Conservation (phyloP, 2,888 invertebrate genomes). For the Glaucopsyche alexis region DNA sequence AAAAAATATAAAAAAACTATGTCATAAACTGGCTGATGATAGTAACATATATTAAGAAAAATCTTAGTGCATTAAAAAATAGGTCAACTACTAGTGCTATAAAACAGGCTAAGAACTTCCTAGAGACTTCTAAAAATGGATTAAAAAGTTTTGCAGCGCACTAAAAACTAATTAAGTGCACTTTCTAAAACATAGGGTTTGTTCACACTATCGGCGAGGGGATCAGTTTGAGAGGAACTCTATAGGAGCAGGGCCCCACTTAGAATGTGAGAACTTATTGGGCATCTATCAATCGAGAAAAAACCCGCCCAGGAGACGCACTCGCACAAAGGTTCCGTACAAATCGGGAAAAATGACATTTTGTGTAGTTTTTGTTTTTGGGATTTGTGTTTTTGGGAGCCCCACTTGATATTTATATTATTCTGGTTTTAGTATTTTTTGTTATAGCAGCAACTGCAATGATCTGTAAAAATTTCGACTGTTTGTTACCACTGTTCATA, state of each 20-base stretch:
- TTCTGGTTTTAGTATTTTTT: too few relatives aligned
- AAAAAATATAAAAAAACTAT: neutral
- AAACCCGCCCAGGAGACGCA: too few relatives aligned
- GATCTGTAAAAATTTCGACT: too few relatives aligned
- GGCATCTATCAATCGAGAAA: neutral
- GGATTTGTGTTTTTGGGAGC: too few relatives aligned
- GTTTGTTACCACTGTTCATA: too few relatives aligned
- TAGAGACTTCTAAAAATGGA: slow-evolving; percentile 15
- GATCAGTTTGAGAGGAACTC: neutral
- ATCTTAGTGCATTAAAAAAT: neutral
- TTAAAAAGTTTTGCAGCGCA: slow-evolving; percentile 15
- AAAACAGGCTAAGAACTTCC: slow-evolving; percentile 14
- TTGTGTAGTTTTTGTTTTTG: too few relatives aligned
- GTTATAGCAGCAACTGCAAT: too few relatives aligned
- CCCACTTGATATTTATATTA: too few relatives aligned
- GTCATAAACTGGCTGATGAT: neutral
- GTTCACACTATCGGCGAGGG: neutral
- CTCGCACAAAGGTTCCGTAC: too few relatives aligned
- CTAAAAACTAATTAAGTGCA: slow-evolving; percentile 16
- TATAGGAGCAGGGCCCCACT: neutral
- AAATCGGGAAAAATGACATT: too few relatives aligned
- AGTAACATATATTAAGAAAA: neutral
- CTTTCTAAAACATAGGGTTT: neutral
- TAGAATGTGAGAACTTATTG: neutral
- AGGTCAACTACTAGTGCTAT: neutral